phyloP scores from a whole-genome alignment of 2,113 vertebrate genomes.

The Lontra canadensis region DNA sequence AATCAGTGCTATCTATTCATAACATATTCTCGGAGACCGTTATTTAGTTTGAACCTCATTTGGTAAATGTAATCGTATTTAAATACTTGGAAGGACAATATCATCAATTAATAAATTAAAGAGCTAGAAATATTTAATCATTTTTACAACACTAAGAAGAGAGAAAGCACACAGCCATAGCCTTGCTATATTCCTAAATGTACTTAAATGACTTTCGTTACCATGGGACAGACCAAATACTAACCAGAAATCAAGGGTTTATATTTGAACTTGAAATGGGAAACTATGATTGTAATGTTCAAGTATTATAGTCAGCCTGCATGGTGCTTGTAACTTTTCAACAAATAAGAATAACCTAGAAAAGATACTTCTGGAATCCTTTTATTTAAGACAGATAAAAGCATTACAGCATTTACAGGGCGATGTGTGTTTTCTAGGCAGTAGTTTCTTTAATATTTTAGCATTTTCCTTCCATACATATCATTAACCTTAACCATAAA shows the following conservation, averaged over 20 bases:
- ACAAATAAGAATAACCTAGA: neutral
- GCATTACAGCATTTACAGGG: neutral
- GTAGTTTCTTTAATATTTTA: neutral
- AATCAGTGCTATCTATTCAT: neutral
- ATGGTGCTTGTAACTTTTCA: neutral
- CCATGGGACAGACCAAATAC: neutral
- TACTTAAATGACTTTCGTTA: neutral
- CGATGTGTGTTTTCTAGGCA: neutral
- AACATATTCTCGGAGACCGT: neutral
- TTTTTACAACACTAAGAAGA: conserved; percentile 15
- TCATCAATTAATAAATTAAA: conserved; percentile 54
- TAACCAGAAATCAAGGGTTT: neutral
- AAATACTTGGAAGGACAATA: neutral
- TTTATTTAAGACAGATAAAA: neutral
- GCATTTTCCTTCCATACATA: neutral
- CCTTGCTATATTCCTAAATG: neutral
- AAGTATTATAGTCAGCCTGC: neutral
- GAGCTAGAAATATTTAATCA: conserved; percentile 2
- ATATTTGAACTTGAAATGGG: neutral
- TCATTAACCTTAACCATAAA: neutral
- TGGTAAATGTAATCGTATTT: conserved; percentile 28
- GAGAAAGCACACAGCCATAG: neutral
- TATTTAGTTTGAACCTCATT: conserved; percentile 20
- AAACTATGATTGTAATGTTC: neutral
- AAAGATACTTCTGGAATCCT: neutral